These are phyloP conservation scores for Salmo trutta DNA, from an alignment of 2,797 vertebrate genomes.

Conservation along the genomic window DNA sequence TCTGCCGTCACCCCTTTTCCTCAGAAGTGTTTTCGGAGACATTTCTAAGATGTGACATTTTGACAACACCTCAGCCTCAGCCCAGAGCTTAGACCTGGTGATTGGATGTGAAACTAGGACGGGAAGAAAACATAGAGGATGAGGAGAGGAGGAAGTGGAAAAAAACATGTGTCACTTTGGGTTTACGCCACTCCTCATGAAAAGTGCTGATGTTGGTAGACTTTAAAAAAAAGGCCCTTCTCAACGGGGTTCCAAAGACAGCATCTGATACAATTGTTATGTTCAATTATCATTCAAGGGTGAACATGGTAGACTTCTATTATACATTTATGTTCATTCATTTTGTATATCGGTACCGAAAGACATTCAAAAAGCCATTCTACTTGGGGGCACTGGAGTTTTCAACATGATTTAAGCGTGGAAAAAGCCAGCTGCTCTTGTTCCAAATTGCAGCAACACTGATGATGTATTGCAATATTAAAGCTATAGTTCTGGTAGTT, in stretches of 20 bases:
- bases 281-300: neutral
- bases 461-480: neutral
- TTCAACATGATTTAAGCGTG: neutral
- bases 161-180: constrained; percentile 30
- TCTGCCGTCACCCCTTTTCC: neutral
- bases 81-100: constrained; percentile 25
- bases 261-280: neutral
- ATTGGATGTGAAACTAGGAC: constrained; percentile 36
- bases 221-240: neutral
- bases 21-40: neutral
- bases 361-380: neutral
- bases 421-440: neutral
- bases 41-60: constrained; percentile 18
- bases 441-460: neutral
- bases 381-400: neutral
- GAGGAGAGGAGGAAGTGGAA: constrained; percentile 10
- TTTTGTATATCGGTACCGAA: neutral
- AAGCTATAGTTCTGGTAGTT: neutral
- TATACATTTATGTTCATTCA: neutral
- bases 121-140: neutral
- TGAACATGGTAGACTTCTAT: neutral
- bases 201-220: constrained; percentile 24
- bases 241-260: constrained; percentile 5
- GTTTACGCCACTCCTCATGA: constrained; percentile 19
- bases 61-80: constrained; percentile 32